Evolutionary conservation across 2,797 vertebrate genomes (phyloP).

Genomic region (Bryconaethiops microstoma): DNA sequence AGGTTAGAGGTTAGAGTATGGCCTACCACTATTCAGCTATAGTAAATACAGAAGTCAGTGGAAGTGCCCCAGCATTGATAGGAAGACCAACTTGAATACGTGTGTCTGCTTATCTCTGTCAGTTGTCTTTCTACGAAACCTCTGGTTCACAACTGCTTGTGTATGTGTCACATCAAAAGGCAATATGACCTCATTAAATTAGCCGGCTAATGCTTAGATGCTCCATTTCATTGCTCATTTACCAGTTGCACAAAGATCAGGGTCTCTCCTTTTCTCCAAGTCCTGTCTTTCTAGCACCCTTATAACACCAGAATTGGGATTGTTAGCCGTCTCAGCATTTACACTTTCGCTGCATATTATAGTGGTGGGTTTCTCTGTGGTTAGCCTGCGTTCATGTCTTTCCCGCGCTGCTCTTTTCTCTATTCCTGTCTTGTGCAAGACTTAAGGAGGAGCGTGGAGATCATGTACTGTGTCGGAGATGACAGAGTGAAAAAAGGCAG

Average conservation of each 20-base stretch:
- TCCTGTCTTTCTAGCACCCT: background rate
- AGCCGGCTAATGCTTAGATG: background rate
- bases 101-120: background rate
- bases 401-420: background rate
- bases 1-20: too few species aligned
- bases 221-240: background rate
- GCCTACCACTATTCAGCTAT: too few species aligned
- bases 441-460: conserved; percentile 1
- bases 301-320: background rate
- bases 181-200: background rate
- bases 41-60: too few species aligned
- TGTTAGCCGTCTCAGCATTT: background rate
- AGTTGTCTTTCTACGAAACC: background rate
- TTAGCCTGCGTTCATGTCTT: background rate
- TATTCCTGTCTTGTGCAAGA: background rate
- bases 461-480: conserved; percentile 10
- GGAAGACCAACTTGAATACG: too few species aligned
- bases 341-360: background rate
- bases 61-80: too few species aligned
- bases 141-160: background rate
- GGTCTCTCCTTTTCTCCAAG: background rate
- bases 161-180: background rate
- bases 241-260: background rate
- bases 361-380: background rate
- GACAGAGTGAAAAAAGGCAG: background rate